Base-by-base conservation (phyloP, 2,113 vertebrate species). In the Xiphophorus maculatus region DNA sequence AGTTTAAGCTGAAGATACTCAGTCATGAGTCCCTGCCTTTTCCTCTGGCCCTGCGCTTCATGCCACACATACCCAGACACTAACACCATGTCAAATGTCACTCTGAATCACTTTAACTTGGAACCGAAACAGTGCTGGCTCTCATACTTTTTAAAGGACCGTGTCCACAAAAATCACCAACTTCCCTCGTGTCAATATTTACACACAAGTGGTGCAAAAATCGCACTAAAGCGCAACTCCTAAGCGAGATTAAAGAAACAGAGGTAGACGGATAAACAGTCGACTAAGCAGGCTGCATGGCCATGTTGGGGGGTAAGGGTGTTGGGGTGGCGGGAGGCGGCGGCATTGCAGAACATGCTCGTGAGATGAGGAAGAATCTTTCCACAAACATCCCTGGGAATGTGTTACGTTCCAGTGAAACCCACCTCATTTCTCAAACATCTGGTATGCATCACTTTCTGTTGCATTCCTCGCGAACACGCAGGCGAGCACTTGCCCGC, bases 351-450 rank as follows among this genome's bases (percentile, higher is more conserved):
- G 83, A 90, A 92, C 88, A 92, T 84, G 88, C 89, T 90, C 73
- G 28, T 85, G 81, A 91, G 88, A 90, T 84, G 84, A 90, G 85
- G 85, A 90, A 92, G 85, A 90, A 90, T 92, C 84, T 88, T 88
- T 90, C 84, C 69, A 87, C 92, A 94, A 92, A 93, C 91, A 92
- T 91, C 90, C 77, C 82, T 89, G 89, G 90, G 91, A 94, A 94
- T 93, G 91, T 84, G 87, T 88, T 85, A 82, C 70, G 87, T 91
- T 92, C 88, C 90, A 93, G 84, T 61, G 88, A 91, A 94, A 91
- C 88, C 88, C 90, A 90, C 91, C 92, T 94, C 91, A 93, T 94
- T 87, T 90, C 90, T 91, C 86, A 93, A 92, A 90, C 93, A 93
- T 94, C 92, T 95, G 94, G 93, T 87, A 91, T 79, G 81, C 85